Conservation (phyloP, 2,113 vertebrate genomes). For the Turnix velox region DNA sequence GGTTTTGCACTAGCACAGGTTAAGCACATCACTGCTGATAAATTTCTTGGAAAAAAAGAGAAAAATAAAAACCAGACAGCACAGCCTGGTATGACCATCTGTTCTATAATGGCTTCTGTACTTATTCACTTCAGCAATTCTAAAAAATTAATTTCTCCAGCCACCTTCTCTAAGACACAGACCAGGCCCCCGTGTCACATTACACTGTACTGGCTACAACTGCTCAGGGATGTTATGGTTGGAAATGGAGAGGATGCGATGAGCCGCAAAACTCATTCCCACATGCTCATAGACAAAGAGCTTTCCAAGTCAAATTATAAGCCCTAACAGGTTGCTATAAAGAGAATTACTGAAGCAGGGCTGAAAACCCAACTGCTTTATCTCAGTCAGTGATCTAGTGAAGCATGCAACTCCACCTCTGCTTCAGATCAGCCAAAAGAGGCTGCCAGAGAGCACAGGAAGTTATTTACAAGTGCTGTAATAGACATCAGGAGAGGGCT, state of each 20-base stretch:
- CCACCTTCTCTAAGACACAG: not conserved
- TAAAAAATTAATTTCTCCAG: not conserved
- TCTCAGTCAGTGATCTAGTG: constrained; percentile 15
- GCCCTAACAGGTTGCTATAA: constrained; percentile 9
- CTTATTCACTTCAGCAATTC: not conserved
- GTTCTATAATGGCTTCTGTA: not conserved
- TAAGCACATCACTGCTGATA: not conserved
- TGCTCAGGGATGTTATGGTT: not conserved
- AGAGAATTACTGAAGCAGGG: constrained; percentile 22
- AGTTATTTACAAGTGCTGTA: not conserved
- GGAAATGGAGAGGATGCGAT: not conserved
- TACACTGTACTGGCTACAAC: not conserved
- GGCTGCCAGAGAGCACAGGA: constrained; percentile 13
- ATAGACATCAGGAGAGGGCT: not conserved
- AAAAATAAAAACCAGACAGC: not conserved
- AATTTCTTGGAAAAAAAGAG: not conserved
- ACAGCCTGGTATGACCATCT: not conserved
- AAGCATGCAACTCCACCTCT: constrained; percentile 12
- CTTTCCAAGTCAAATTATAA: constrained; percentile 37
- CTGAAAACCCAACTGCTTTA: constrained; percentile 27
- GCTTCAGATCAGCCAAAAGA: constrained; percentile 19
- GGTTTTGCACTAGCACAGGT: not conserved
- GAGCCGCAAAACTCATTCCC: constrained; percentile 23
- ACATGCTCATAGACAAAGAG: not conserved
- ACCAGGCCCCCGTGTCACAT: not conserved